phyloP scores from a whole-genome alignment of 2,113 vertebrate species.

The Indicator maculatus region DNA sequence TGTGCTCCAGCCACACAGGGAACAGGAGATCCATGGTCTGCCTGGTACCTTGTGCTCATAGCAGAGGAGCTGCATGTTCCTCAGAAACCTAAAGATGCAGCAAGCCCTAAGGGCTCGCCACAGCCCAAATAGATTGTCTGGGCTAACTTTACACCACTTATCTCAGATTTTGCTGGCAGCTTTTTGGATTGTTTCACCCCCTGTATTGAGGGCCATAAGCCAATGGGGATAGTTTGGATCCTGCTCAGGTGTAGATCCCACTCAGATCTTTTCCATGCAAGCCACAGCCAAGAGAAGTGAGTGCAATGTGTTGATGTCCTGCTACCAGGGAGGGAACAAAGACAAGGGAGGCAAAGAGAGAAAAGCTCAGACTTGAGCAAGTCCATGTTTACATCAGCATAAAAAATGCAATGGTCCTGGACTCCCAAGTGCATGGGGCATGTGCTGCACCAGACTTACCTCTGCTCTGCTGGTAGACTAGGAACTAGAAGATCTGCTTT shows the following conservation, averaged over 20 bases:
- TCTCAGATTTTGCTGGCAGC: background rate
- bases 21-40: background rate
- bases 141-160: background rate
- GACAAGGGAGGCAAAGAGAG: background rate
- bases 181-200: background rate
- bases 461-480: background rate
- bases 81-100: background rate
- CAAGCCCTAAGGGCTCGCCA: background rate
- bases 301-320: background rate
- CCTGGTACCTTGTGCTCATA: background rate
- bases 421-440: background rate
- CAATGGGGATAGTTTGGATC: background rate
- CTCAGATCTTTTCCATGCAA: background rate
- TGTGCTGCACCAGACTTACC: rapidly evolving
- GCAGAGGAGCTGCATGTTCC: rapidly evolving
- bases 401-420: background rate
- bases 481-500: background rate
- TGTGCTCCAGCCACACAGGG: rapidly evolving
- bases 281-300: background rate
- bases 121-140: background rate
- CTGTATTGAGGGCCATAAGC: background rate
- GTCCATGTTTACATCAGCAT: background rate
- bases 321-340: background rate
- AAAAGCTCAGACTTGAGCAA: background rate
- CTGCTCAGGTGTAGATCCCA: rapidly evolving